Evolutionary conservation across 2,797 vertebrate genomes (phyloP).

Genomic region (Masticophis lateralis): DNA sequence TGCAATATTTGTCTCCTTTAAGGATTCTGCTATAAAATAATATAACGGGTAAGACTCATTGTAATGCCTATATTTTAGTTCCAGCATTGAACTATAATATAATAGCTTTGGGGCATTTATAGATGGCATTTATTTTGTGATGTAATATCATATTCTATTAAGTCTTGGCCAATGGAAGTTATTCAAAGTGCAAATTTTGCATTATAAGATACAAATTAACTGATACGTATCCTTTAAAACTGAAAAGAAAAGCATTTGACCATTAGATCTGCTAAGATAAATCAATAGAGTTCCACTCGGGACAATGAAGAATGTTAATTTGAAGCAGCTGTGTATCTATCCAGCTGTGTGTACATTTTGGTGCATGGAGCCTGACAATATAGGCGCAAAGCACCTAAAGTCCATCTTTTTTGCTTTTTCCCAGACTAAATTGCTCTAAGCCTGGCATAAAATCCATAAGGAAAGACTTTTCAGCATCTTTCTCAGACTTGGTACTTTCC

Average conservation of each 20-base stretch:
- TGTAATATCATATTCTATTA: not conserved
- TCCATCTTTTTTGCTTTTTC: not conserved
- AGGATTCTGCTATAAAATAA: not conserved
- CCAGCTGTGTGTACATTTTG: not conserved
- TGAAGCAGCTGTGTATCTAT: not conserved
- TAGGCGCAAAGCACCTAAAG: not conserved
- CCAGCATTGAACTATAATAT: not conserved
- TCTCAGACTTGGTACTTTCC: not conserved
- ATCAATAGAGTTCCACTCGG: not conserved
- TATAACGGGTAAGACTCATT: not conserved
- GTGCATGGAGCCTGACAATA: not conserved
- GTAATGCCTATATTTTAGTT: not conserved
- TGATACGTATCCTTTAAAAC: not conserved
- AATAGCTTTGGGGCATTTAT: not conserved
- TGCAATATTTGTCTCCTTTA: not conserved
- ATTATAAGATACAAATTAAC: not conserved
- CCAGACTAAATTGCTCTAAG: not conserved
- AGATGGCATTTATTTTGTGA: not conserved
- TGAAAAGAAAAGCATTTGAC: not conserved
- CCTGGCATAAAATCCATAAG: not conserved
- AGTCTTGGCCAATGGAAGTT: not conserved
- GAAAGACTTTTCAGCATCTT: not conserved
- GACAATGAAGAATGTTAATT: conserved; percentile 9
- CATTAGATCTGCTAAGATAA: not conserved
- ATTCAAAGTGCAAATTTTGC: not conserved